Base-by-base conservation (phyloP, 2,888 invertebrate species). In the Laothoe populi region DNA sequence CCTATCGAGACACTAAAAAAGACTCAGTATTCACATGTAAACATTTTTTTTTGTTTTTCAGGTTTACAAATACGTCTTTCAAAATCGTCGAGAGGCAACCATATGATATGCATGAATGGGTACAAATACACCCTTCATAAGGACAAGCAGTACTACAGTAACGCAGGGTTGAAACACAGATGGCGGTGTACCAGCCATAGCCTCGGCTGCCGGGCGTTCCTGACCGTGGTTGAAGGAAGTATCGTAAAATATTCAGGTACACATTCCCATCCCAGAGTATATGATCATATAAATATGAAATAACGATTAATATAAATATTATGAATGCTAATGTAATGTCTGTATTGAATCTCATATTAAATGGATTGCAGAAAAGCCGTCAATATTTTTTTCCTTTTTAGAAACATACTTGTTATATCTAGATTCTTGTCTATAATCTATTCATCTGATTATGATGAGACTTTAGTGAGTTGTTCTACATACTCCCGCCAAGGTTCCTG, bases 101-200 rank as follows among this genome's bases (percentile, higher is more conserved):
- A 67, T 10, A 70, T 74, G 61, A 45, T 79, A 2, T 69, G 70
- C 23, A 68, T 68, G 49, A 65, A 68, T 11, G 68, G 68, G 0
- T 73, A 73, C 26, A 77, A 67, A 0, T 79, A 73, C 44, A 72
- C 70, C 16, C 46, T 60, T 0, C 59, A 60, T 26, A 59, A 19
- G 11, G 11, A 59, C 21, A 46, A 60, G 0, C 65, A 70, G 1
- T 67, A 66, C 2, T 13, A 10, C 35, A 35, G 8, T 13, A 13
- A 11, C 0, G 1, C 0, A 8, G 69, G 68, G 2, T 62, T 59
- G 0, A 75, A 67, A 46, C 67, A 65, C 0, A 65, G 76, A 0
- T 75, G 75, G 75, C 64, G 72, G 0, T 75, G 76, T 45, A 66
- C 68, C 11, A 70, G 63, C 0, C 68, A 69, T 7, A 69, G 65